Conservation (phyloP, 1,140 invertebrate genomes). For the Antheraea mylitta region DNA sequence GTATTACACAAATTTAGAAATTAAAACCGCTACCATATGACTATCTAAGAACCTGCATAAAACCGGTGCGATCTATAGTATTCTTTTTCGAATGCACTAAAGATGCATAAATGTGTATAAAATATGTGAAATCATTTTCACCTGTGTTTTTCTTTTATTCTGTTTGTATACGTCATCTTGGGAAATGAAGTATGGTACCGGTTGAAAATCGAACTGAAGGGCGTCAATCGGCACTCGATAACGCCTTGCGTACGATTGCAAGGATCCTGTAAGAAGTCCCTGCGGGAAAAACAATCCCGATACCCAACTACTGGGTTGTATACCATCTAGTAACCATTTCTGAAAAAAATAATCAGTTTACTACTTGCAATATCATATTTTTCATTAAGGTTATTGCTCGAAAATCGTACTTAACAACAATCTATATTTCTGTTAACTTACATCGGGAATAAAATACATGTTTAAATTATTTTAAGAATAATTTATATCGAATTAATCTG, state of each 20-base stretch:
- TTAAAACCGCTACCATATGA: no score
- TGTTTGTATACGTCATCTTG: conserved; percentile 83
- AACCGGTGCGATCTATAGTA: no score
- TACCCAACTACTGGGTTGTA: conserved; percentile 92
- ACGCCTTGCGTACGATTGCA: conserved; percentile 92
- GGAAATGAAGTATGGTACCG: conserved; percentile 73
- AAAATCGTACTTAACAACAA: no score
- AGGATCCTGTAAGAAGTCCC: conserved; percentile 91
- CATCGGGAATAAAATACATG: no score
- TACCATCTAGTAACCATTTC: conserved; percentile 85
- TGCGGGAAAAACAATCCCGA: conserved; percentile 96
- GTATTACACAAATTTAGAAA: no score
- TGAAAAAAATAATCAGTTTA: conserved; percentile 42
- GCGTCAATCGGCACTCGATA: conserved; percentile 92
- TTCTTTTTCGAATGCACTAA: no score
- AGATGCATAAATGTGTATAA: not conserved
- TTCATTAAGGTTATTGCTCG: no score
- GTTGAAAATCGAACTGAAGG: conserved; percentile 88
- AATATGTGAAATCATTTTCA: conserved; percentile 22
- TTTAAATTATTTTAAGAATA: no score
- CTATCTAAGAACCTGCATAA: no score
- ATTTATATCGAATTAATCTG: no score
- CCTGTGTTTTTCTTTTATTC: conserved; percentile 70
- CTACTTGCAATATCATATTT: no score
- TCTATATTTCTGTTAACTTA: no score